phyloP scores from a whole-genome alignment of 2,113 vertebrate genomes.

The Patagioenas fasciata region DNA sequence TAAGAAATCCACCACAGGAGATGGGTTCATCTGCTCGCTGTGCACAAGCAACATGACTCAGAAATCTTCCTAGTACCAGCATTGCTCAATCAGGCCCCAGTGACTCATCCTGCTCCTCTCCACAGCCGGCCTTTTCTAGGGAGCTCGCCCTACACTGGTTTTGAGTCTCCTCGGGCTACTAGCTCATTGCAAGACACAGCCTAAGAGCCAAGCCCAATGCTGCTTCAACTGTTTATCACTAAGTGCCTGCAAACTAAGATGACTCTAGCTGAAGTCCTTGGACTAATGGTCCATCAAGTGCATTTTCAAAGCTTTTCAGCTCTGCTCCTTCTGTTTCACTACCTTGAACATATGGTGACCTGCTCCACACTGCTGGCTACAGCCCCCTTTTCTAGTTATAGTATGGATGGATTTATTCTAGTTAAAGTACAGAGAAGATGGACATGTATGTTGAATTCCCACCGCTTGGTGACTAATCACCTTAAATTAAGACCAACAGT shows the following conservation, averaged over 20 bases:
- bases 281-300: not conserved
- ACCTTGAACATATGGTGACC: not conserved
- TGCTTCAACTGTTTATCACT: not conserved
- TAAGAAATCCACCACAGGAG: slow-evolving; percentile 15
- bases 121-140: not conserved
- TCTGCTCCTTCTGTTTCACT: not conserved
- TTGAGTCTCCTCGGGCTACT: not conserved
- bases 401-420: not conserved
- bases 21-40: not conserved
- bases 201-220: not conserved
- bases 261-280: not conserved
- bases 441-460: not conserved
- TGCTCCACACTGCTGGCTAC: not conserved
- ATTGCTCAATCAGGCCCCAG: slow-evolving; percentile 34
- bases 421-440: not conserved
- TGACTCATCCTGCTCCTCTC: slow-evolving; percentile 45
- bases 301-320: not conserved
- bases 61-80: not conserved
- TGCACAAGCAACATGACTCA: slow-evolving; percentile 18
- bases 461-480: not conserved
- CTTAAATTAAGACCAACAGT: not conserved
- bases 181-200: not conserved
- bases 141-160: not conserved
- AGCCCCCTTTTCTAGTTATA: not conserved
- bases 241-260: not conserved